phyloP scores from a whole-genome alignment of 1,140 invertebrate genomes.

The Planococcus citri region DNA sequence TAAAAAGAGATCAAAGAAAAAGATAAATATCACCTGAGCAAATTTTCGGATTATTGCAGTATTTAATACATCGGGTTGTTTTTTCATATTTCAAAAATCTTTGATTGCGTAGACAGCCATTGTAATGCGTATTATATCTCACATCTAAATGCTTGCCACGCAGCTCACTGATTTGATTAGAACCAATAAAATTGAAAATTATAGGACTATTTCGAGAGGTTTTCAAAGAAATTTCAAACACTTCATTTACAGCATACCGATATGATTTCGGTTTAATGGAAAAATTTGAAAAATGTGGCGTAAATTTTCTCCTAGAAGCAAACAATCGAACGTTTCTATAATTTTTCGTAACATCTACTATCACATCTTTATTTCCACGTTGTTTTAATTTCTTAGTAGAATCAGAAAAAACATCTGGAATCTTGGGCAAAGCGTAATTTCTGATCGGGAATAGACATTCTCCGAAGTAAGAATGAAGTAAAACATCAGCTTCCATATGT shows the following conservation, averaged over 20 bases:
- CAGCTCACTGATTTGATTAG: neutral
- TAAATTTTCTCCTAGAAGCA: neutral
- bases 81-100: neutral
- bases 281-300: neutral
- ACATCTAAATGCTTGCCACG: neutral
- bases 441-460: neutral
- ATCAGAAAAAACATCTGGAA: neutral
- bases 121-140: neutral
- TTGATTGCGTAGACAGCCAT: neutral
- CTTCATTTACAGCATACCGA: neutral
- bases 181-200: neutral
- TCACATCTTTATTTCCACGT: neutral
- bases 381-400: neutral
- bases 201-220: neutral
- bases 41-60: neutral
- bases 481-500: neutral
- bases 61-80: neutral
- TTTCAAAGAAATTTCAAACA: neutral
- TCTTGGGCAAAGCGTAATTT: neutral
- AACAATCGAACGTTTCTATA: neutral
- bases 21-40: neutral
- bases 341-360: neutral
- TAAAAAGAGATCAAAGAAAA: neutral
- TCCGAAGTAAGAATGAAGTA: neutral
- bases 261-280: neutral